phyloP scores from a whole-genome alignment of 2,888 invertebrate species.

The Neoitamus cyanurus region DNA sequence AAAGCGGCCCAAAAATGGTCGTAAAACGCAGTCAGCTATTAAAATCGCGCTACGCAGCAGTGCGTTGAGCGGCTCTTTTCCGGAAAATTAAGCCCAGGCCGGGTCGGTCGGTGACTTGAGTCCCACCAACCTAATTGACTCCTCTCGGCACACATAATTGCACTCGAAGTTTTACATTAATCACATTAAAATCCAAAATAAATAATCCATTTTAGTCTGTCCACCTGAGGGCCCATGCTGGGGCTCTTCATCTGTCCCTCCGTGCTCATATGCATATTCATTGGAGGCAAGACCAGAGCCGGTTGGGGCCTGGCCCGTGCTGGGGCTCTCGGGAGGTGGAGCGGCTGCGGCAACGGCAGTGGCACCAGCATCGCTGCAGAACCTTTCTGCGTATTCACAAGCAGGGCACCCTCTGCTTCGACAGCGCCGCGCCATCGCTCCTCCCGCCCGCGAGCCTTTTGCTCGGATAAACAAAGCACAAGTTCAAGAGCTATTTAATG shows the following conservation, averaged over 20 bases:
- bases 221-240: constrained; percentile 9
- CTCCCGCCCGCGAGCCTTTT: neutral
- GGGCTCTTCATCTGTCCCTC: neutral
- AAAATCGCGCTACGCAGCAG: constrained; percentile 5
- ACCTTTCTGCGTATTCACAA: neutral
- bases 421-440: neutral
- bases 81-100: constrained; percentile 14
- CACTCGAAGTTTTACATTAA: constrained; percentile 28
- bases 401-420: neutral
- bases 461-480: constrained; percentile 41
- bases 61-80: constrained; percentile 25
- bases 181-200: constrained; percentile 39
- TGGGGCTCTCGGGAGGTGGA: neutral
- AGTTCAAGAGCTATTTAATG: constrained; percentile 49
- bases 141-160: constrained; percentile 9
- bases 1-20: neutral
- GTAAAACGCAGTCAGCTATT: neutral
- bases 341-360: neutral
- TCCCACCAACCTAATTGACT: constrained; percentile 19
- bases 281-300: neutral
- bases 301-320: neutral
- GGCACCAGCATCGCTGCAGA: neutral
- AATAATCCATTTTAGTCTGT: constrained; percentile 33
- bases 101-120: neutral
- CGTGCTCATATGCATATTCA: constrained; percentile 5